phyloP scores from a whole-genome alignment of 1,140 invertebrate genomes.

The Cotesia typhae region DNA sequence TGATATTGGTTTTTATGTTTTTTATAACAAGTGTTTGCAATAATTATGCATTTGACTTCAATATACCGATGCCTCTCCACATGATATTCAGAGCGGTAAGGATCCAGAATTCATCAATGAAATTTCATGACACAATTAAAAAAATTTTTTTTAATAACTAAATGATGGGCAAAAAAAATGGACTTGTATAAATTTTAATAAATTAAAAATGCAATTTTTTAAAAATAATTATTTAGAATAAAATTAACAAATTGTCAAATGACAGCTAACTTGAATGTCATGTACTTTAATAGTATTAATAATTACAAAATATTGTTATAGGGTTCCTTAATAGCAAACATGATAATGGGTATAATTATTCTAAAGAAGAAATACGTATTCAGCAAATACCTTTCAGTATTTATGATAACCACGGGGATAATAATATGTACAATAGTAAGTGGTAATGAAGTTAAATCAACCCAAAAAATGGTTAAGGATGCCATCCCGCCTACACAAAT shows the following conservation, averaged over 20 bases:
- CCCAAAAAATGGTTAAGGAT: slow-evolving; percentile 42
- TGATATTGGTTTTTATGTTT: slow-evolving; percentile 88
- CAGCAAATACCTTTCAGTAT: slow-evolving; percentile 90
- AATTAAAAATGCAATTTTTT: too few species aligned
- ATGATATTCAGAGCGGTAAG: slow-evolving; percentile 97
- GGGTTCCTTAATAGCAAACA: slow-evolving; percentile 96
- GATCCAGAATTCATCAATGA: slow-evolving; percentile 41
- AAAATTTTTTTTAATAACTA: too few species aligned
- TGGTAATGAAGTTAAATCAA: slow-evolving; percentile 71
- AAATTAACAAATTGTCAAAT: too few species aligned
- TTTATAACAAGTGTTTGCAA: slow-evolving; percentile 93
- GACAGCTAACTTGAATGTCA: too few species aligned
- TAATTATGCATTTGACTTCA: slow-evolving; percentile 96
- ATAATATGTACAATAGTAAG: slow-evolving; percentile 91
- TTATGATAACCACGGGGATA: slow-evolving; percentile 93
- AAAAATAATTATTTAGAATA: too few species aligned
- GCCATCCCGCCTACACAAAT: slow-evolving; percentile 48
- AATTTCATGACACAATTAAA: neutral
- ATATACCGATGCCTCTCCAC: slow-evolving; percentile 97
- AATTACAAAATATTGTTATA: slow-evolving; percentile 54
- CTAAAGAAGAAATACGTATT: slow-evolving; percentile 85
- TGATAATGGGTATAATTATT: slow-evolving; percentile 93
- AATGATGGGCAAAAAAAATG: too few species aligned
- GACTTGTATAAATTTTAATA: too few species aligned
- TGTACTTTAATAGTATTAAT: too few species aligned